Percentiles rank a stretch among this genome's conserved stretches.
Conservation (phyloP, 1,140 invertebrate genomes). For the Drosophila nebulosa region DNA sequence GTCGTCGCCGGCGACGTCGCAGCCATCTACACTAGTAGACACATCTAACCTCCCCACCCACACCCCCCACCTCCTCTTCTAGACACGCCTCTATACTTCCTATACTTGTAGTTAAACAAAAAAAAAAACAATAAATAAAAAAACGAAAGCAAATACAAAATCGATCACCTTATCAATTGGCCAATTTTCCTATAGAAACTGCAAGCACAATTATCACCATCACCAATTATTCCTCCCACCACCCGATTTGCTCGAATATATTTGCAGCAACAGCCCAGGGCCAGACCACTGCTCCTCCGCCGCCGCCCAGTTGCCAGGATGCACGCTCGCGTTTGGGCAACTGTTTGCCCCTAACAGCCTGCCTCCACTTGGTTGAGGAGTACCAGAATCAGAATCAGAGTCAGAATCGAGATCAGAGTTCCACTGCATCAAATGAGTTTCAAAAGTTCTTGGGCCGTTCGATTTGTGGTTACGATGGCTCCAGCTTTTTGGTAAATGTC, state of each 20-base stretch:
- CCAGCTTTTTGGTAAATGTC: slow-evolving; percentile 81
- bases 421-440: slow-evolving; percentile 42
- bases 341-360: slow-evolving; percentile 82
- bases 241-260: slow-evolving; percentile 19
- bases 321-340: slow-evolving; percentile 72
- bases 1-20: slow-evolving; percentile 51
- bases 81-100: background rate
- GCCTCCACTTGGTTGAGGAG: slow-evolving; percentile 80
- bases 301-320: slow-evolving; percentile 58
- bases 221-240: background rate
- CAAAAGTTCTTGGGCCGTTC: slow-evolving; percentile 82
- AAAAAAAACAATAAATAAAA: slow-evolving; percentile 18
- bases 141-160: background rate
- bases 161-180: background rate
- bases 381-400: slow-evolving; percentile 62
- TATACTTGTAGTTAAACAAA: slow-evolving; percentile 42
- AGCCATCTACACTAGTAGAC: slow-evolving; percentile 17
- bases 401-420: slow-evolving; percentile 33
- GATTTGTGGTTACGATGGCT: slow-evolving; percentile 82
- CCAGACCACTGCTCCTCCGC: slow-evolving; percentile 30
- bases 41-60: background rate
- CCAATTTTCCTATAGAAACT: slow-evolving; percentile 23
- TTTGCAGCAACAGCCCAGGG: slow-evolving; percentile 49
- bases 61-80: background rate
- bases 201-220: background rate